Conservation (phyloP, 2,797 vertebrate species). For the Geotrypetes seraphini region DNA sequence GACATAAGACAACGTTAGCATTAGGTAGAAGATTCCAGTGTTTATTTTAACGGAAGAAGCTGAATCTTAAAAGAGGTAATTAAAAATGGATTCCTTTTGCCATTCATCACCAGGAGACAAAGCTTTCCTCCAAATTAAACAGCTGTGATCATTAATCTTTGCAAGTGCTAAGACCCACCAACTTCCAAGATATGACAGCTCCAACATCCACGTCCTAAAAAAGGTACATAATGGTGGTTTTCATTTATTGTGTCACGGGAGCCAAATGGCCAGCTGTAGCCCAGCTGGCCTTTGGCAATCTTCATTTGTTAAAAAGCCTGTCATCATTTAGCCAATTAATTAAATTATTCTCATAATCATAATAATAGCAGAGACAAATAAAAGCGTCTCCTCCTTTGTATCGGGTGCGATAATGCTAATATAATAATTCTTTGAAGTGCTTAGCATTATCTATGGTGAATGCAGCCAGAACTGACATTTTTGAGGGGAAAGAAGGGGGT, state of each 20-base stretch:
- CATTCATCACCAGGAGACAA: conserved; percentile 29
- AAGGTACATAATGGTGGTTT: conserved; percentile 24
- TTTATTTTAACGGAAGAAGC: no score
- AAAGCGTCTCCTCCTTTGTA: conserved; percentile 62
- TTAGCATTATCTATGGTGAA: conserved; percentile 73
- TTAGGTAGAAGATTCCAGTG: no score
- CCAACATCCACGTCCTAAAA: conserved; percentile 20
- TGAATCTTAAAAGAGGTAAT: no score
- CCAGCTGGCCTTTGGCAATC: conserved; percentile 51
- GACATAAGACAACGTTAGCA: no score
- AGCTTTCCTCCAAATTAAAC: conserved; percentile 1
- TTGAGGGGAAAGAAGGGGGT: no score
- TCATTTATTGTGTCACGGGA: conserved; percentile 38
- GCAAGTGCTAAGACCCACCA: no score
- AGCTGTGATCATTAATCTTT: conserved; percentile 11
- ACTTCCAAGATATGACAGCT: no score
- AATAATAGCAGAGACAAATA: conserved; percentile 60
- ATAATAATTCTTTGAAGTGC: conserved; percentile 73
- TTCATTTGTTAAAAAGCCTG: conserved; percentile 57
- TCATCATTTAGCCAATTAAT: conserved; percentile 80
- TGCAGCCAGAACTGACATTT: conserved; percentile 57
- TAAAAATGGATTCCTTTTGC: conserved; percentile 23
- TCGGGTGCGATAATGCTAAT: conserved; percentile 75
- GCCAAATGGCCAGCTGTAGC: conserved; percentile 38
- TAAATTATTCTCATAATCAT: conserved; percentile 78